Evolutionary conservation across 1,140 invertebrate species (phyloP).

Genomic region (Bombus superbus): DNA sequence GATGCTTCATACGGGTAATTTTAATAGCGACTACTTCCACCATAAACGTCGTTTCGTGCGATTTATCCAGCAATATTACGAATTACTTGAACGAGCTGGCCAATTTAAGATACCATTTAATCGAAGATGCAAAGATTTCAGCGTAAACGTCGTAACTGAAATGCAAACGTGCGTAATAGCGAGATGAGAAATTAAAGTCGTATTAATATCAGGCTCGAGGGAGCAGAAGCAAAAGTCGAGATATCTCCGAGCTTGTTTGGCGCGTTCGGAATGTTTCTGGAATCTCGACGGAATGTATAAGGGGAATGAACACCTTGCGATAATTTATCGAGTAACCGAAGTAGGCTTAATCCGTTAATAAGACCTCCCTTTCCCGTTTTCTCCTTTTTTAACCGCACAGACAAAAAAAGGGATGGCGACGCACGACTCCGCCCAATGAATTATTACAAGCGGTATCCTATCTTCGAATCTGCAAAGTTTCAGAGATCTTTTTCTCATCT

Average conservation of each 20-base stretch:
- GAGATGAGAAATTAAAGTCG: constrained; percentile 25
- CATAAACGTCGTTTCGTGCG: constrained; percentile 4
- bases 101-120: constrained; percentile 32
- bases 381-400: constrained; percentile 23
- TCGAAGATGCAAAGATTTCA: background rate
- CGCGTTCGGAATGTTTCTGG: constrained; percentile 46
- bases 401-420: constrained; percentile 56
- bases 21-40: background rate
- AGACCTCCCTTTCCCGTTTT: constrained; percentile 50
- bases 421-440: constrained; percentile 65
- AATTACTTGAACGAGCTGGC: constrained; percentile 16
- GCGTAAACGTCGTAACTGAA: background rate
- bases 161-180: background rate
- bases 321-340: constrained; percentile 70
- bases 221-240: background rate
- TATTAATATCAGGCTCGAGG: constrained; percentile 10
- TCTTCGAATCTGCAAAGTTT: constrained; percentile 70
- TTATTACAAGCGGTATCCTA: constrained; percentile 66
- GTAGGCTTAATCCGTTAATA: constrained; percentile 73
- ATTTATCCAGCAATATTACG: constrained; percentile 15
- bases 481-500: constrained; percentile 50
- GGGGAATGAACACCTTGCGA: constrained; percentile 59
- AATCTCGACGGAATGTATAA: constrained; percentile 55
- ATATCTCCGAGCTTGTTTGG: background rate
- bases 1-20: constrained; percentile 13